Evolutionary conservation across 1,140 invertebrate genomes (phyloP).

Genomic region (Drosophila eugracilis): DNA sequence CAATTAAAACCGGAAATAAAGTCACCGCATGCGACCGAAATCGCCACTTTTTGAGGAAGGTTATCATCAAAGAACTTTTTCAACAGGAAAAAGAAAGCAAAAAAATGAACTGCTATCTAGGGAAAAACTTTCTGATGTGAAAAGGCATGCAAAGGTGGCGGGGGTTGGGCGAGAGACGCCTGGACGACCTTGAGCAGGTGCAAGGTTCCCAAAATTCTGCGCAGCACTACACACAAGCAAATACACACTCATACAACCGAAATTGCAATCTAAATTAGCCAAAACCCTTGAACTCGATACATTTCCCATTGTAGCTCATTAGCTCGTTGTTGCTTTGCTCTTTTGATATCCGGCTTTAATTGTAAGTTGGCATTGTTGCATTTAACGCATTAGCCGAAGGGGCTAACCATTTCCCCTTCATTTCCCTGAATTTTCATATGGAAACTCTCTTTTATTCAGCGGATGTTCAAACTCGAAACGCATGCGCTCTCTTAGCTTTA

Average conservation of each 20-base stretch:
- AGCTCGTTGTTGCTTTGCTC: slow-evolving; percentile 25
- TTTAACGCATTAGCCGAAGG: slow-evolving; percentile 31
- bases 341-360: slow-evolving; percentile 58
- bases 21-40: slow-evolving; percentile 31
- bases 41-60: slow-evolving; percentile 33
- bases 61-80: slow-evolving; percentile 33
- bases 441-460: slow-evolving; percentile 35
- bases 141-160: slow-evolving; percentile 7
- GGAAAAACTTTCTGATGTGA: slow-evolving; percentile 13
- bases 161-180: slow-evolving; percentile 5
- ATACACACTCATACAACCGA: slow-evolving; percentile 6
- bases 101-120: slow-evolving; percentile 5
- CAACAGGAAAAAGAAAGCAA: background rate
- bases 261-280: slow-evolving; percentile 2
- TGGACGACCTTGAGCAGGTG: slow-evolving; percentile 62
- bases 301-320: slow-evolving; percentile 32
- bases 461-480: background rate
- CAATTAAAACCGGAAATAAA: slow-evolving; percentile 67
- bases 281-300: slow-evolving; percentile 20
- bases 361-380: slow-evolving; percentile 50
- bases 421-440: slow-evolving; percentile 7
- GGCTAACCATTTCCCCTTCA: slow-evolving; percentile 1
- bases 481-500: slow-evolving; percentile 2
- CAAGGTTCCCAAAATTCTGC: slow-evolving; percentile 25
- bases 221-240: slow-evolving; percentile 2